Evolutionary conservation across 2,888 invertebrate species (phyloP).

Genomic region (Erebia epiphron): DNA sequence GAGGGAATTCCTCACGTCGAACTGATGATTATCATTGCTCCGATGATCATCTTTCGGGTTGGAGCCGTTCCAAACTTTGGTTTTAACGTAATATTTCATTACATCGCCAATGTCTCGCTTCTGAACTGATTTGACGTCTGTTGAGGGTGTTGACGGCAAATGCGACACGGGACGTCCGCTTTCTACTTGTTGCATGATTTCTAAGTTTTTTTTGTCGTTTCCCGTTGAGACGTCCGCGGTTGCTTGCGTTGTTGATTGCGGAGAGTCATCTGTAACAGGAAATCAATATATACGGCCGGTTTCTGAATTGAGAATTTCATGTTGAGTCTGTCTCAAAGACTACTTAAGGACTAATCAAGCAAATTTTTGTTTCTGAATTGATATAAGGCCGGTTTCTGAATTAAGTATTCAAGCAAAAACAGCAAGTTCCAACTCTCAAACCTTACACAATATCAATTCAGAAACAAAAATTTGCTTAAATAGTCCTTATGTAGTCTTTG

Average conservation of each 20-base stretch:
- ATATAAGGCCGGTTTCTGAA: no score
- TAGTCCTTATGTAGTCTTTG: no score
- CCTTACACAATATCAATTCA: no score
- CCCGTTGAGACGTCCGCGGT: slow-evolving; percentile 11
- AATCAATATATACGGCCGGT: no score
- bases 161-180: slow-evolving; percentile 38
- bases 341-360: no score
- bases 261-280: slow-evolving; percentile 19
- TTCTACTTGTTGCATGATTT: slow-evolving; percentile 41
- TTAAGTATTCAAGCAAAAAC: no score
- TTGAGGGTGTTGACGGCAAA: slow-evolving; percentile 33
- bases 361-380: no score
- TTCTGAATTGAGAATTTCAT: no score
- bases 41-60: slow-evolving; percentile 22
- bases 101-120: slow-evolving; percentile 56
- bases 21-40: slow-evolving; percentile 17
- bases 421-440: no score
- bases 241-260: slow-evolving; percentile 5
- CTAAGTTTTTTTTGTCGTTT: slow-evolving; percentile 21
- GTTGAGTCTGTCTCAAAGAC: no score
- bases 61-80: slow-evolving; percentile 61
- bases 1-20: slow-evolving; percentile 33
- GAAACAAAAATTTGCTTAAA: no score
- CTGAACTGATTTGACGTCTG: slow-evolving; percentile 43
- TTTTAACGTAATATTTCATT: slow-evolving; percentile 63